Evolutionary conservation across 2,113 vertebrate genomes (phyloP), one percentile per base, ranked within the genome.

Genomic region (Pantherophis guttatus): DNA sequence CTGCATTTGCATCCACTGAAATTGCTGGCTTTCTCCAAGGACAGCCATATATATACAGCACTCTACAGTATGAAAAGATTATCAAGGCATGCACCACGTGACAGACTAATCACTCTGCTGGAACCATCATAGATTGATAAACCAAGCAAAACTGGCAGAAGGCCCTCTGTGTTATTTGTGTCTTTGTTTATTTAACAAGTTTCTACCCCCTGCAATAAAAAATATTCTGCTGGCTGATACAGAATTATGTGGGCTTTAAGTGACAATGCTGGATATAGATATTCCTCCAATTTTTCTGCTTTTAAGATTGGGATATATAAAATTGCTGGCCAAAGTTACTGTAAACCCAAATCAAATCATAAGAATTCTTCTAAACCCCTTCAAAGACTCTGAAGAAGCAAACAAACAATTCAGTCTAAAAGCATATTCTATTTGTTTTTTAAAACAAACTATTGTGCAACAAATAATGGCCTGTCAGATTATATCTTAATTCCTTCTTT

Each of bases 391-490:
- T 96, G 88, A 24, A 96, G 91, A 86, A 53, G 89, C 90, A 8
- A 88, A 94, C 91, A 95, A 55, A 91, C 55, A 95, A 95, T 93
- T 48, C 33, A 96, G 91, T 96, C 95, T 95, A 95, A 89, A 95
- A 97, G 96, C 92, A 96, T 86, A 92, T 96, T 97, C 97, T 95
- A 96, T 91, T 95, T 89, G 58, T 58, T 96, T 93, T 93, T 97
- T 94, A 97, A 53, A 97, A 96, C 95, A 96, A 96, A 94, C 95
- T 89, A 92, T 90, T 88, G 50, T 88, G 96, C 94, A 97, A 97
- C 23, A 96, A 95, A 97, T 94, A 96, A 97, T 92, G 93, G 96
- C 97, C 96, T 95, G 92, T 95, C 92, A 96, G 95, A 93, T 95
- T 97, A 87, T 93, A 58, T 90, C 91, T 95, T 97, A 93, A 94